These are phyloP conservation scores for Aptenodytes forsteri DNA, from an alignment of 2,113 vertebrate genomes.

Conservation along the genomic window DNA sequence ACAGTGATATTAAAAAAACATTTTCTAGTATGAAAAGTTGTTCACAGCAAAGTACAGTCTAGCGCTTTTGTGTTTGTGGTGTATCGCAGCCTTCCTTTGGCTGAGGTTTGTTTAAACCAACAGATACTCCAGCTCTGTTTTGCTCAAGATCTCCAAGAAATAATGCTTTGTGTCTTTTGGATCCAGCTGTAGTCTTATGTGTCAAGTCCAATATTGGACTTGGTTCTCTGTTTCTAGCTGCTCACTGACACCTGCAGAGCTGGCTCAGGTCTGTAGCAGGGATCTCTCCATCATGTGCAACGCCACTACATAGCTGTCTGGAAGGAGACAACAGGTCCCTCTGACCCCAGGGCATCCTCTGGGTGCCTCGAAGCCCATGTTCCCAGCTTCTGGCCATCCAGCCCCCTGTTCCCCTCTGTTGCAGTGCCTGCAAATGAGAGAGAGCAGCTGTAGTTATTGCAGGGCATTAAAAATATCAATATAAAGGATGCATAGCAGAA, in stretches of 20 bases:
- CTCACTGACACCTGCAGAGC: neutral
- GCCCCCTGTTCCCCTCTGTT: neutral
- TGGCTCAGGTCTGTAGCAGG: neutral
- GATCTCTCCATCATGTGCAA: neutral
- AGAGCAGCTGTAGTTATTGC: neutral
- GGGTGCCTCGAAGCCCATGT: neutral
- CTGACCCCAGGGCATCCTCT: neutral
- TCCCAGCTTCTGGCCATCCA: neutral
- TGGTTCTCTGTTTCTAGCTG: neutral
- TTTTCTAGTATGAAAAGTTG: neutral
- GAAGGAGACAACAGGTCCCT: neutral
- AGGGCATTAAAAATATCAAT: neutral
- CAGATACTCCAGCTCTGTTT: neutral
- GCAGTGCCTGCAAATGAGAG: neutral
- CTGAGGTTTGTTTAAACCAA: neutral
- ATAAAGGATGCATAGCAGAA: neutral
- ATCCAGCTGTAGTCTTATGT: neutral
- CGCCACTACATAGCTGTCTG: neutral
- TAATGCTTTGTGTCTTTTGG: neutral
- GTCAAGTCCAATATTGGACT: rapidly evolving
- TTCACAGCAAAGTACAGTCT: neutral
- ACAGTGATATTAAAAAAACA: neutral
- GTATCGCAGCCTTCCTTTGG: neutral
- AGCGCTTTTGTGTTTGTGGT: rapidly evolving
- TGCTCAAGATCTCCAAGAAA: neutral